phyloP scores from a whole-genome alignment of 2,113 vertebrate genomes.

The Mus spicilegus region DNA sequence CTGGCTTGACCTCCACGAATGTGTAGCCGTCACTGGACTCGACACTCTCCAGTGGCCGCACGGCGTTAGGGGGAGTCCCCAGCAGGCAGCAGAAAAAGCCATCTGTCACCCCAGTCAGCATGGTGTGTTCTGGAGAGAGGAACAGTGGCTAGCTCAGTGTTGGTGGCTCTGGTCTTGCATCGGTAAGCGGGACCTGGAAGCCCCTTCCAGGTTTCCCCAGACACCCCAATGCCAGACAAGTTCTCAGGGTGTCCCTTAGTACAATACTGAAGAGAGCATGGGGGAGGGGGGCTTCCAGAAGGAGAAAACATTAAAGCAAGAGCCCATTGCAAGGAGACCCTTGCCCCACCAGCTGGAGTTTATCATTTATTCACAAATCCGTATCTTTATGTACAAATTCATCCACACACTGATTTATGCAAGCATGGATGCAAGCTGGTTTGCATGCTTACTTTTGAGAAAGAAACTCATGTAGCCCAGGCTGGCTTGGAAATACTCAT shows the following conservation, averaged over 20 bases:
- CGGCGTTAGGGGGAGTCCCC: conserved; percentile 90
- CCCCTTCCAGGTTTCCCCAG: not conserved
- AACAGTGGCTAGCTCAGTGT: not conserved
- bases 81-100: conserved; percentile 94
- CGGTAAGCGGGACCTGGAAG: not conserved
- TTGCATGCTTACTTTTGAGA: not conserved
- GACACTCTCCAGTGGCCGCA: conserved; percentile 90
- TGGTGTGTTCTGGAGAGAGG: conserved; percentile 84
- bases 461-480: not conserved
- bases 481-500: not conserved
- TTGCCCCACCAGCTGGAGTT: not conserved
- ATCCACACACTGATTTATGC: not conserved
- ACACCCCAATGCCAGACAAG: not conserved
- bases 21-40: conserved; percentile 93
- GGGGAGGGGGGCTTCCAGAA: not conserved
- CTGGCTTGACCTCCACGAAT: conserved; percentile 97
- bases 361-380: not conserved
- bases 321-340: not conserved
- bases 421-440: not conserved
- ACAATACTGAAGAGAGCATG: not conserved
- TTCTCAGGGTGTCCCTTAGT: not conserved
- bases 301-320: not conserved
- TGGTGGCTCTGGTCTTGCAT: not conserved
- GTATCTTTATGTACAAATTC: not conserved
- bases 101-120: conserved; percentile 93